Base-by-base conservation (phyloP, 2,888 invertebrate genomes). In the Megamerina dolium region DNA sequence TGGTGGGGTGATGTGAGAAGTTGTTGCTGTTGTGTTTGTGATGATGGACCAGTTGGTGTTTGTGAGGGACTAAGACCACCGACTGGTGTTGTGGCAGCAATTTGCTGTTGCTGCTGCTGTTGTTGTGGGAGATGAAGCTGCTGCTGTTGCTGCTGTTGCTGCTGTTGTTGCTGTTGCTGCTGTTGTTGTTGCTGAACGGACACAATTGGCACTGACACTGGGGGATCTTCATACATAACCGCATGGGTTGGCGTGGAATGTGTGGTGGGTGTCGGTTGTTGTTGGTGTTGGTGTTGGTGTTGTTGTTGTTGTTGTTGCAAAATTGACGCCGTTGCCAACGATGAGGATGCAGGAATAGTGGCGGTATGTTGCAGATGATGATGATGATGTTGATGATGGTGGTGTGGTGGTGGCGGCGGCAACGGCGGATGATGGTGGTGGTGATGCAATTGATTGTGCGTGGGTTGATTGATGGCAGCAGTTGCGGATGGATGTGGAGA, bases 161-260 rank as follows among this genome's bases (percentile, higher is more conserved):
- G 59, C 37, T 60, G 61, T 19, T 61, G 63, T 30, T 60, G 63
- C 45, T 60, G 64, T 43, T 59, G 58, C 38, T 58, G 57, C 18
- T 56, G 51, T 13, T 65, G 64, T 39, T 58, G 56, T 36, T 66
- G 65, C 45, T 67, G 68, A 50, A 64, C 61, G 55, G 64, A 58
- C 43, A 63, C 64, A 57, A 68, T 61, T 54, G 64, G 60, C 57
- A 65, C 63, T 49, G 66, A 59, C n/a, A n/a, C n/a, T 54, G 71
- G 65, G 54, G 75, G 76, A 63, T 73, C 72, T 66, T 72, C 73
- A 70, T 77, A 78, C 77, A 77, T 73, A 75, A 76, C 77, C 72
- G 76, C 70, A 59, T 65, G 67, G 62, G 72, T 71, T 67, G 77
- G 71, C 64, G 73, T 73, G 71, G 70, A 74, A 73, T 71, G 72